phyloP scores from a whole-genome alignment of 2,113 vertebrate genomes.

The Saiga tatarica region DNA sequence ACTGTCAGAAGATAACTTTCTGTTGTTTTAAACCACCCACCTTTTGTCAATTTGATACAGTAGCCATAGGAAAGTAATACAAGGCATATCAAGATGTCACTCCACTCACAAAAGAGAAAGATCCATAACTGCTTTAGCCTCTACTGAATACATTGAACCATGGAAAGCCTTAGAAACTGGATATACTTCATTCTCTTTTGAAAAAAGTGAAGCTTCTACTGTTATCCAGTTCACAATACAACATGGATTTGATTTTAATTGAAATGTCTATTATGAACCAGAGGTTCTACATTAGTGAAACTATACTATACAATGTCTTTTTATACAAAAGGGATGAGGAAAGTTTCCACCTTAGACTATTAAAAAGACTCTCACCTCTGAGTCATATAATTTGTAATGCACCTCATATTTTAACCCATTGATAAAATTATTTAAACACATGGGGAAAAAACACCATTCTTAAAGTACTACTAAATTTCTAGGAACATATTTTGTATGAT shows the following conservation, averaged over 20 bases:
- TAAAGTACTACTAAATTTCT: constrained; percentile 30
- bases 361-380: neutral
- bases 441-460: neutral
- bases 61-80: neutral
- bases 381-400: constrained; percentile 46
- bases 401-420: neutral
- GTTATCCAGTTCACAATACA: neutral
- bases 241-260: neutral
- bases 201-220: neutral
- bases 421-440: neutral
- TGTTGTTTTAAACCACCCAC: neutral
- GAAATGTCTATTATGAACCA: neutral
- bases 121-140: neutral
- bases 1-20: neutral
- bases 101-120: neutral
- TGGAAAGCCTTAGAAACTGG: neutral
- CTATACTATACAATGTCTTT: neutral
- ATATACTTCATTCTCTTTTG: neutral
- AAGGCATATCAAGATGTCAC: neutral
- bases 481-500: neutral
- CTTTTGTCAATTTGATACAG: neutral
- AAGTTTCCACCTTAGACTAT: neutral
- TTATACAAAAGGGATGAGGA: neutral
- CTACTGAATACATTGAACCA: neutral
- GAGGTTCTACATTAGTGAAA: neutral